Base-by-base conservation (phyloP, 1,140 invertebrate species). In the Heliconius himera region DNA sequence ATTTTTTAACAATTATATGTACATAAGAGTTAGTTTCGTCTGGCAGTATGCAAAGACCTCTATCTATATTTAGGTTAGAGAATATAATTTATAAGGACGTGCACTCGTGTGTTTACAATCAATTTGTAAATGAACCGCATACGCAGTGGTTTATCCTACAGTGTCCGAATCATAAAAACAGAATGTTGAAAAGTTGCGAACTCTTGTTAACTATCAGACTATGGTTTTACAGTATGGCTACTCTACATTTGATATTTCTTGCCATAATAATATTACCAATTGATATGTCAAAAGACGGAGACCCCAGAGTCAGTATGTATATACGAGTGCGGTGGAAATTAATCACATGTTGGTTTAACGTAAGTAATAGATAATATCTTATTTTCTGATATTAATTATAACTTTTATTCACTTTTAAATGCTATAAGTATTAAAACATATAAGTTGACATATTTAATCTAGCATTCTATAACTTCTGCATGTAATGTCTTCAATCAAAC, bases 271-370 rank as follows among this genome's bases (percentile, higher is more conserved):
- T 87, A 1, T 51, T 90, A 5, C 78, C 77, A 16, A 85, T 88
- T 26, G 89, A 90, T 51, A 81, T 87, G 79, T 84, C 88, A 3
- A 70, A 81, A 11, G 88, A 88, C 26, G 76, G 78, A 16, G 87
- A 90, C 74, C 87, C 88, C 0, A 81, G 54, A 54, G 79, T 90
- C 20, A 83, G 84, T 74, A 79, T 81, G 1, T 90, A 89, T 71
- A 78, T 79, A 8, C 70, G 60, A 18, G 29, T 87, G 1, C 81
- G 85, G 70, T 90, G 85, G 87, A 85, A 83, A 73, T 73, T 90
- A n/a, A 66, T 90, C 6, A 90, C 89, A 8, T 86, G 79, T 66
- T 88, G 85, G 88, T 89, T 88, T 54, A 90, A 90, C 81, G 89
- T 90, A 80, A 88, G 83, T 89, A 78, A 70, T 71, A 66, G 13